Conservation (phyloP, 2,888 invertebrate species). For the Mayetiola destructor region DNA sequence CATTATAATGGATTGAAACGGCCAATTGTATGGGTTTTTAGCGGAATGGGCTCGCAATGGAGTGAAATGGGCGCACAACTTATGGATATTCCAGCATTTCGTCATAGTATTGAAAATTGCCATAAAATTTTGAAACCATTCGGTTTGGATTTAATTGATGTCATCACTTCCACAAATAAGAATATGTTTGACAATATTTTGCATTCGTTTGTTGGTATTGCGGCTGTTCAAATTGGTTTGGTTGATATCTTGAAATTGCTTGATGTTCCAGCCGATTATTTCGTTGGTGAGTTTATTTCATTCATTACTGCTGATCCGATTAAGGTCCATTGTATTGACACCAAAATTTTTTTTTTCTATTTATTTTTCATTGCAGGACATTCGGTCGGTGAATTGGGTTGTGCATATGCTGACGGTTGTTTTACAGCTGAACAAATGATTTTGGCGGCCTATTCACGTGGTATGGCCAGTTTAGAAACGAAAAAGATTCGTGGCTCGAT, state of each 20-base stretch:
- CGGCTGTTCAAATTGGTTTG: conserved; percentile 48
- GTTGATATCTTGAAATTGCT: conserved; percentile 46
- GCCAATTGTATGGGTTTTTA: conserved; percentile 79
- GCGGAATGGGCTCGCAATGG: conserved; percentile 88
- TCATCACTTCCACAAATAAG: conserved; percentile 48
- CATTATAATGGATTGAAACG: conserved; percentile 47
- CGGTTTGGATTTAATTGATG: conserved; percentile 47
- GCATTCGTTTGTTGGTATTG: conserved; percentile 58
- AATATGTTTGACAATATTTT: conserved; percentile 48
- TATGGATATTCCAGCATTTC: conserved; percentile 58
- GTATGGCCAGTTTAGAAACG: conserved; percentile 56
- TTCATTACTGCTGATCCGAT: no score
- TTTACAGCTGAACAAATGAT: conserved; percentile 79
- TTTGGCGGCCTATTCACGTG: conserved; percentile 68
- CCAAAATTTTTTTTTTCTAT: no score
- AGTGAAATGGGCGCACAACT: conserved; percentile 64
- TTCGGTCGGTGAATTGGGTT: conserved; percentile 87
- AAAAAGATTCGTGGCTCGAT: conserved; percentile 62
- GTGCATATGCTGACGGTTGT: conserved; percentile 89
- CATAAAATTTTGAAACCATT: conserved; percentile 42
- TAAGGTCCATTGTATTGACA: no score
- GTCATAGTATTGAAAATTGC: conserved; percentile 49
- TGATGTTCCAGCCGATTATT: conserved; percentile 54
- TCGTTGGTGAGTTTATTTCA: no score
- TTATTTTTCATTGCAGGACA: no score